phyloP scores from a whole-genome alignment of 2,113 vertebrate genomes.

The Gracilinanus agilis region DNA sequence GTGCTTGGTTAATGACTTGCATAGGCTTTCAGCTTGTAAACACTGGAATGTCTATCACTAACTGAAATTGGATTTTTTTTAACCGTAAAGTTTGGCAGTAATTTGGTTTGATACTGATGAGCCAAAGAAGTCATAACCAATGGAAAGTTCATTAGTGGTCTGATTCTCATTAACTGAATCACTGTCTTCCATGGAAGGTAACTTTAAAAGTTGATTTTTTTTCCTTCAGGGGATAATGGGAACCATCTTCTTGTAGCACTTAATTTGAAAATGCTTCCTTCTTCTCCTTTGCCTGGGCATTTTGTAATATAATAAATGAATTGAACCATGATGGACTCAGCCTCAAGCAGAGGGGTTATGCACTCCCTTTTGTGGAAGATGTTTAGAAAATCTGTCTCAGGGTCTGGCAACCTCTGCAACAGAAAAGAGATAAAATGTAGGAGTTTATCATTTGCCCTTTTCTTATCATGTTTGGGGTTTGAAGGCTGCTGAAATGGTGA shows the following conservation, averaged over 20 bases:
- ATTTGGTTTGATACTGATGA: conserved; percentile 43
- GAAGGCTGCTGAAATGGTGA: conserved; percentile 79
- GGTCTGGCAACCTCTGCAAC: conserved; percentile 69
- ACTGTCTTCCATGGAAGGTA: conserved; percentile 20
- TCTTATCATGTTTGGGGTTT: conserved; percentile 76
- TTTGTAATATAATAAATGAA: conserved; percentile 64
- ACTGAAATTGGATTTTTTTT: conserved; percentile 29
- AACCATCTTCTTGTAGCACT: conserved; percentile 28
- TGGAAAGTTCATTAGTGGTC: conserved; percentile 25
- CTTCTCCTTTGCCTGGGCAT: conserved; percentile 55
- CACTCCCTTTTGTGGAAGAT: conserved; percentile 55
- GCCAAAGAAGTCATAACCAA: background rate
- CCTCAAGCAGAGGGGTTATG: conserved; percentile 58
- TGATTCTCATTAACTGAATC: conserved; percentile 50
- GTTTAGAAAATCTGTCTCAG: conserved; percentile 72
- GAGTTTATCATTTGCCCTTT: conserved; percentile 77
- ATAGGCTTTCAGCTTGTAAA: conserved; percentile 79
- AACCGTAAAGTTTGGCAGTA: conserved; percentile 60
- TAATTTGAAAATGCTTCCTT: conserved; percentile 60
- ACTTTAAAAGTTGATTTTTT: conserved; percentile 38
- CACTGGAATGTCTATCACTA: conserved; percentile 41
- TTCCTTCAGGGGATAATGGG: background rate
- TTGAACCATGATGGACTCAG: conserved; percentile 62
- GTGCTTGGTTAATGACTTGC: conserved; percentile 84
- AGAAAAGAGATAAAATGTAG: conserved; percentile 76